These are phyloP conservation scores for Ophion slaviceki DNA, from an alignment of 2,888 invertebrate genomes.

Conservation along the genomic window DNA sequence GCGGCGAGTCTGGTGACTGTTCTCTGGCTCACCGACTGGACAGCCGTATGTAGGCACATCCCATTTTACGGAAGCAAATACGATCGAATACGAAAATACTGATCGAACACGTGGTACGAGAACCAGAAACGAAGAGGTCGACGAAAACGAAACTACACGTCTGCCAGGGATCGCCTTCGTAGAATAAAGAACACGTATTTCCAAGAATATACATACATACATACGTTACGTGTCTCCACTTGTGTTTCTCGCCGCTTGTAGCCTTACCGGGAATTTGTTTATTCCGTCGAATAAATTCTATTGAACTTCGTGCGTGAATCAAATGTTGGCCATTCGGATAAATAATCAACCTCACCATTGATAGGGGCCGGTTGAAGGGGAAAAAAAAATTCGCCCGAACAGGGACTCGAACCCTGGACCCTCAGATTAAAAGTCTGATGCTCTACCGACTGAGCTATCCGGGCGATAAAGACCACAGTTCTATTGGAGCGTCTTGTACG, in stretches of 20 bases:
- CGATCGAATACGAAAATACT: constrained; percentile 64
- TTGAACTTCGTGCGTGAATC: background rate
- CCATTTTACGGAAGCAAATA: constrained; percentile 76
- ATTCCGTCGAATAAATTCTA: background rate
- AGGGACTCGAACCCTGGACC: constrained; percentile 84
- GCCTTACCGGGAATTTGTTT: background rate
- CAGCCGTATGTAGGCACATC: constrained; percentile 73
- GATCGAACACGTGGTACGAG: constrained; percentile 4
- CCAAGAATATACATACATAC: too few relatives aligned
- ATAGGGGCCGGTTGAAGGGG: background rate
- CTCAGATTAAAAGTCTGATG: constrained; percentile 84
- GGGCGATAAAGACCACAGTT: constrained; percentile 68
- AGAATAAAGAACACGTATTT: background rate
- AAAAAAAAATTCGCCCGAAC: constrained; percentile 79
- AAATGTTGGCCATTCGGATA: background rate
- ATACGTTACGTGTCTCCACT: background rate
- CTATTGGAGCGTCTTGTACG: background rate
- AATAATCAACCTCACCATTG: background rate
- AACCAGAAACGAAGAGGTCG: background rate
- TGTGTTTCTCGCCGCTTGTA: background rate
- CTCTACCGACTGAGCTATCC: constrained; percentile 83
- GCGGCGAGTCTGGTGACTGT: constrained; percentile 65
- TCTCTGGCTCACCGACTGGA: constrained; percentile 76
- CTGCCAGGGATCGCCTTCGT: background rate
- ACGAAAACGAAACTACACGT: background rate